Conservation (phyloP, 2,113 vertebrate genomes). For the Solea senegalensis region DNA sequence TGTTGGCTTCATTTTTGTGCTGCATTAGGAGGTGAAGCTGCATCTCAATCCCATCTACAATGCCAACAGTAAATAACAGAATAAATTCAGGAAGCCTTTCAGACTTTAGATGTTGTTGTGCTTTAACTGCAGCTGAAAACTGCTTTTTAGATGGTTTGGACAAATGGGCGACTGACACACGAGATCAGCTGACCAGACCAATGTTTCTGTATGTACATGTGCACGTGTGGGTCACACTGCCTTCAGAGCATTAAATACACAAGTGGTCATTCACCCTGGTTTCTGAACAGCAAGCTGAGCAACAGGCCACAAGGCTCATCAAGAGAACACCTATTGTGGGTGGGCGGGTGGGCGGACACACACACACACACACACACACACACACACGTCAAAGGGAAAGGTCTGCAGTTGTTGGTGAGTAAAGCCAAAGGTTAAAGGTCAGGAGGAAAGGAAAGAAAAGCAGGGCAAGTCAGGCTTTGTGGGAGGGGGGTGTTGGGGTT, state of each 20-base stretch:
- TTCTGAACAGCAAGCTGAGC: not conserved
- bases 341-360: no score
- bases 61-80: no score
- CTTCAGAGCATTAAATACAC: slow-evolving; percentile 1
- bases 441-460: slow-evolving; percentile 57
- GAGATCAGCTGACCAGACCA: no score
- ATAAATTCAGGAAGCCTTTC: not conserved
- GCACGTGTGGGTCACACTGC: not conserved
- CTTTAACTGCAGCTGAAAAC: not conserved
- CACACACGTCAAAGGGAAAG: slow-evolving; percentile 49
- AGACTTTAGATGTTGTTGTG: not conserved
- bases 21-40: no score
- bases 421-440: slow-evolving; percentile 62
- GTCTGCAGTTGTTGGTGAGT: slow-evolving; percentile 57
- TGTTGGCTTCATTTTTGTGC: no score
- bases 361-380: no score
- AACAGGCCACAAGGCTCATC: not conserved
- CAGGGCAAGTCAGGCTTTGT: slow-evolving; percentile 67
- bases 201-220: not conserved
- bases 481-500: slow-evolving; percentile 43
- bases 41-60: no score
- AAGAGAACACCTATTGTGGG: not conserved
- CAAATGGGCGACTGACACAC: no score
- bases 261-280: slow-evolving; percentile 35
- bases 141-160: not conserved